Evolutionary conservation across 2,888 invertebrate genomes (phyloP).

Genomic region (Dicyrtoma fusca): DNA sequence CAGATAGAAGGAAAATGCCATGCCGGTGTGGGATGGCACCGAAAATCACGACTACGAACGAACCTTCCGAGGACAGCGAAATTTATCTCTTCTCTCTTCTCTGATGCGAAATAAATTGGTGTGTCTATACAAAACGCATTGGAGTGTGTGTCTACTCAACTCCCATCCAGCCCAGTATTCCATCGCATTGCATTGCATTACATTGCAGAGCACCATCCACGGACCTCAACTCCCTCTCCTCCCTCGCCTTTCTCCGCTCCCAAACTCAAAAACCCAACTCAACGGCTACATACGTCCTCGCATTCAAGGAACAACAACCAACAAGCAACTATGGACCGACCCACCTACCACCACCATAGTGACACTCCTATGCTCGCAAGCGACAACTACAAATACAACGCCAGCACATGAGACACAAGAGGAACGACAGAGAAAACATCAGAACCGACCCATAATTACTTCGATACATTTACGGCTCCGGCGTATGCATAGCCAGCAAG

Average conservation of each 20-base stretch:
- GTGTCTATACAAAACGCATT: slow-evolving; percentile 54
- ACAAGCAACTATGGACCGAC: background rate
- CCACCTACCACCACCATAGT: no score
- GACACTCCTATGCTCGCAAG: no score
- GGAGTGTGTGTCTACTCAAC: slow-evolving; percentile 45
- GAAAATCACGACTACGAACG: slow-evolving; percentile 42
- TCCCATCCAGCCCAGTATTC: slow-evolving; percentile 34
- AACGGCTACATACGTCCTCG: background rate
- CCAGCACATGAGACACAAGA: background rate
- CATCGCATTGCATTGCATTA: slow-evolving; percentile 30
- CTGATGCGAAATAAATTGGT: slow-evolving; percentile 57
- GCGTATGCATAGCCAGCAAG: background rate
- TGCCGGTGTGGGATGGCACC: slow-evolving; percentile 39
- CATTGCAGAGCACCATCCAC: slow-evolving; percentile 29
- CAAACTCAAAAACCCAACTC: background rate
- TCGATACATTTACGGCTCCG: slow-evolving; percentile 28
- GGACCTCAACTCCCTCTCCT: slow-evolving; percentile 34
- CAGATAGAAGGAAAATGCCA: slow-evolving; percentile 16
- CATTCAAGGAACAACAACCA: background rate
- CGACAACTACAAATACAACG: slow-evolving; percentile 6
- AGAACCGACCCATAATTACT: slow-evolving; percentile 30
- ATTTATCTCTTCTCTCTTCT: slow-evolving; percentile 50
- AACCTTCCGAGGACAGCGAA: slow-evolving; percentile 39
- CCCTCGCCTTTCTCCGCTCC: background rate
- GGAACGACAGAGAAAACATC: slow-evolving; percentile 11